Evolutionary conservation across 2,888 invertebrate genomes (phyloP), one percentile per base, ranked within the genome.

Genomic region (Agrotis exclamationis): DNA sequence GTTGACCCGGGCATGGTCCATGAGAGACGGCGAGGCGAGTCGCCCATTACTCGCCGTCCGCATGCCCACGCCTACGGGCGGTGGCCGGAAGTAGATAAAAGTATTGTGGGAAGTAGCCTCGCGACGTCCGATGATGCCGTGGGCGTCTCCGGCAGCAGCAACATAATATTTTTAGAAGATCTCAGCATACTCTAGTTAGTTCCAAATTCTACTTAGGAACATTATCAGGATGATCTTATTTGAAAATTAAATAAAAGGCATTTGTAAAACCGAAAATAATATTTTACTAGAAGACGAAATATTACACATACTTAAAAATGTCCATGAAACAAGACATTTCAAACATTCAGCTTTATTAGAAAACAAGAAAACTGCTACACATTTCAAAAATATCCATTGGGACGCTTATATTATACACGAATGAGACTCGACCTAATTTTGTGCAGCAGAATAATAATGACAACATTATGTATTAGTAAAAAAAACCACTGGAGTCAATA

Each of bases 271-370:
- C 91, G 93, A 95, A 95, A 95, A 95, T 95, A 95, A 94, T 94
- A 94, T 95, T 94, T 95, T 95, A 95, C 95, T 95, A 95, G 92
- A 93, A 94, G 94, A 94, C 90, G 92, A 94, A 93, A 93, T 93
- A 92, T 93, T 94, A 94, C 93, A 94, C 91, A 93, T 90, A 90
- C 85, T 90, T 89, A 91, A 89, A 92, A 89, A 93, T 89, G 90
- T 92, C 91, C 84, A 86, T 89, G 87, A 88, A 90, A 90, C 84
- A 86, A 89, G 89, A 92, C 91, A 91, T 92, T 88, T 86, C 77
- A 86, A 89, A 88, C 87, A 88, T 90, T 89, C 87, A 89, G 88
- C 87, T 87, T 89, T 88, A 87, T 88, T 87, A 87, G 76, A 92
- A 90, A 90, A 91, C 86, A 87, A 90, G 87, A 88, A 89, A 89